Evolutionary conservation across 2,113 vertebrate species (phyloP).

Genomic region (Tragelaphus strepsiceros): DNA sequence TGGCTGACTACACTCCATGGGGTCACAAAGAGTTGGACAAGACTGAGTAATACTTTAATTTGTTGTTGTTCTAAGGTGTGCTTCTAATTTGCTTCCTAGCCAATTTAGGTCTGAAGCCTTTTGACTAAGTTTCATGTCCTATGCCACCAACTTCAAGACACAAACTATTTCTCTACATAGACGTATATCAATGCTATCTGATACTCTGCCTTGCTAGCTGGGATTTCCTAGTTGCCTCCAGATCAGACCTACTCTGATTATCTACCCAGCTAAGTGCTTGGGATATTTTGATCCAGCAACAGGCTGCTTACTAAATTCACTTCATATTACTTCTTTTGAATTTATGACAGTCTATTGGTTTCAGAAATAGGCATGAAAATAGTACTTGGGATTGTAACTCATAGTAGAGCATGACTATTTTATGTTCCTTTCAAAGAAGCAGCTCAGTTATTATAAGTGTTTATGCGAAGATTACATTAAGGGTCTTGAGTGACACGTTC

Average conservation of each 20-base stretch:
- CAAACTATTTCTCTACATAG: not conserved
- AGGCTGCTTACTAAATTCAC: not conserved
- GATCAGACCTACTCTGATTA: not conserved
- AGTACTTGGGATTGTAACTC: not conserved
- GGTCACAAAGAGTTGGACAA: not conserved
- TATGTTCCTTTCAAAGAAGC: not conserved
- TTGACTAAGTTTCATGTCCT: not conserved
- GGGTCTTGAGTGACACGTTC: constrained; percentile 26
- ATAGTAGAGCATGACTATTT: not conserved
- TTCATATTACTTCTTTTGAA: not conserved
- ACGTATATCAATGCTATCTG: not conserved
- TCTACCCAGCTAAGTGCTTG: not conserved
- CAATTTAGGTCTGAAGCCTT: not conserved
- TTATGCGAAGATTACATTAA: constrained; percentile 27
- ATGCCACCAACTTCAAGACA: not conserved
- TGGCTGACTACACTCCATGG: not conserved
- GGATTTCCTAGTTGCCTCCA: not conserved
- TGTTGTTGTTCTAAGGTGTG: not conserved
- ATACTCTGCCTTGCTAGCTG: not conserved
- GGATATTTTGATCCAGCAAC: not conserved
- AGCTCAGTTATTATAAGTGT: not conserved
- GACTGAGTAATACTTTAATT: not conserved
- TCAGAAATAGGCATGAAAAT: not conserved
- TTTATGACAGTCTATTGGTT: not conserved
- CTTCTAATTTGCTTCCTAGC: not conserved